Percentiles rank a stretch among this genome's conserved stretches.
These are phyloP conservation scores for Dendrolimus kikuchii DNA, from an alignment of 1,140 invertebrate species.

Conservation along the genomic window DNA sequence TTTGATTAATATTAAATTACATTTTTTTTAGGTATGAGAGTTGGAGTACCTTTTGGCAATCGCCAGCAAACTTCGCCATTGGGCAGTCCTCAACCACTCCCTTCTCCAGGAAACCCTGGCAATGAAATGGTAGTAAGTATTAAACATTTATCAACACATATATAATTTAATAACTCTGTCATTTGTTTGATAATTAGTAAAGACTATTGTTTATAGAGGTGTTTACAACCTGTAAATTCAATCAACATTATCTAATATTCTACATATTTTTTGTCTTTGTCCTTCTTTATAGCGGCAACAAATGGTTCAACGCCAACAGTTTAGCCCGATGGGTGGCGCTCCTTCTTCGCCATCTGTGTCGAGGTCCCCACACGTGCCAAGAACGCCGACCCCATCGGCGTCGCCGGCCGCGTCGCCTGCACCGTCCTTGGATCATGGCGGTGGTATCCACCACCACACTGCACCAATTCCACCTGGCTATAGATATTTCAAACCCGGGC, in stretches of 20 bases:
- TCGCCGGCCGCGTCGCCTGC: conserved; percentile 52
- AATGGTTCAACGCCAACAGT: conserved; percentile 64
- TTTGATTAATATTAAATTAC: conserved; percentile 1
- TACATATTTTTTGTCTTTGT: background rate
- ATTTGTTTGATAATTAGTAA: no score
- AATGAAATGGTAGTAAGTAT: conserved; percentile 63
- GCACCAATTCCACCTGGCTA: conserved; percentile 55
- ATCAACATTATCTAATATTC: background rate
- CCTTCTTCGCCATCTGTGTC: conserved; percentile 77
- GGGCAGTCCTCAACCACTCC: conserved; percentile 67
- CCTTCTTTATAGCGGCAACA: conserved; percentile 48
- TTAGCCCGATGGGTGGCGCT: conserved; percentile 72
- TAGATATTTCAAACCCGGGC: conserved; percentile 75
- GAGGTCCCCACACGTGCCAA: conserved; percentile 73
- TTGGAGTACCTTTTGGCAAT: conserved; percentile 54
- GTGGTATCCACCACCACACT: conserved; percentile 34
- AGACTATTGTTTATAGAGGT: no score
- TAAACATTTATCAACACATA: background rate
- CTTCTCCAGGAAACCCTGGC: conserved; percentile 58
- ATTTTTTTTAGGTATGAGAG: conserved; percentile 56
- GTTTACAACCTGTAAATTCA: no score
- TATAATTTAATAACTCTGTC: no score
- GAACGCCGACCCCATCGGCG: conserved; percentile 43
- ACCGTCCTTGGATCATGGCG: conserved; percentile 41
- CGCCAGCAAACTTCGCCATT: conserved; percentile 66